Percentiles rank a stretch among this genome's conserved stretches.
phyloP scores from a whole-genome alignment of 2,888 invertebrate genomes.

The Erebia aethiops region DNA sequence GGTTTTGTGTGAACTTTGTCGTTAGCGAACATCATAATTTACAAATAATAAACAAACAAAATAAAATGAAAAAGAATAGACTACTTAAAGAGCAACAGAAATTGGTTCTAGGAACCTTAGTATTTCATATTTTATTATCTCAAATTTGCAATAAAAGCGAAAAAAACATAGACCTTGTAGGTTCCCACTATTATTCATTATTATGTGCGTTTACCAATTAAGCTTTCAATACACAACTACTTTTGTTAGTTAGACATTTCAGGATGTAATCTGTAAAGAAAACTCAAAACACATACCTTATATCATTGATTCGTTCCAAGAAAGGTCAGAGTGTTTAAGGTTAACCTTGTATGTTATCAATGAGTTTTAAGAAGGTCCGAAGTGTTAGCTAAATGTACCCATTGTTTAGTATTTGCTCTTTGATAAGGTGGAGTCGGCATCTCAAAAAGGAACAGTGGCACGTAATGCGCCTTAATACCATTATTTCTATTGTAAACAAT shows the following conservation, averaged over 20 bases:
- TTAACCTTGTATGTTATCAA: slow-evolving; percentile 32
- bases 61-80: no score
- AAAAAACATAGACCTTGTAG: neutral
- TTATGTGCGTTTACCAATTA: neutral
- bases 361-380: slow-evolving; percentile 28
- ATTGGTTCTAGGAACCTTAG: neutral
- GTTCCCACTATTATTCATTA: neutral
- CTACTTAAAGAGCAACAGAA: neutral
- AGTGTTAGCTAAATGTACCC: slow-evolving; percentile 5
- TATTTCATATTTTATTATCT: neutral
- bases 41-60: no score
- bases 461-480: slow-evolving; percentile 62
- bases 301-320: slow-evolving; percentile 20
- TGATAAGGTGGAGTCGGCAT: slow-evolving; percentile 49
- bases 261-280: neutral
- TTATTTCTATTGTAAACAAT: slow-evolving; percentile 63
- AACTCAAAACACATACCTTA: no score
- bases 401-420: slow-evolving; percentile 22
- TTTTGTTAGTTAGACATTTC: neutral
- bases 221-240: slow-evolving; percentile 7
- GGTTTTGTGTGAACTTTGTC: no score
- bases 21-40: no score
- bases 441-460: slow-evolving; percentile 69
- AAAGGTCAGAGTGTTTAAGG: slow-evolving; percentile 40
- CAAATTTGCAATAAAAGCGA: neutral